Conservation (phyloP, 2,888 invertebrate genomes). For the Helobdella robusta region DNA sequence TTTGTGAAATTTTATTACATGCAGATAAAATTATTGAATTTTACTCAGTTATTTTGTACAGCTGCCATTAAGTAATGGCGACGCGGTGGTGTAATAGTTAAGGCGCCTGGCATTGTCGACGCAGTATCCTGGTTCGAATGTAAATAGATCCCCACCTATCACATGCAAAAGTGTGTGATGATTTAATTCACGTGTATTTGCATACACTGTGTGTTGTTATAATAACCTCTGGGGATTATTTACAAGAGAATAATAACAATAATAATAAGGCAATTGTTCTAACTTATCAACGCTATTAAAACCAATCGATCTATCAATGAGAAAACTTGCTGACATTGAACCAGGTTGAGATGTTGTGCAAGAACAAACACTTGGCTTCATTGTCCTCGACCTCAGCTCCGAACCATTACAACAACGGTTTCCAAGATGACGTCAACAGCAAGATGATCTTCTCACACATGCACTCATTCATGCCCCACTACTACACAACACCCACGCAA, state of each 20-base stretch:
- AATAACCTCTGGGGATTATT: neutral
- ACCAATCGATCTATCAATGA: too few species aligned
- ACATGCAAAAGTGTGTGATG: too few species aligned
- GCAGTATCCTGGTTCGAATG: too few species aligned
- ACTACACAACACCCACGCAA: slow-evolving; percentile 73
- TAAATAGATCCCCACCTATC: too few species aligned
- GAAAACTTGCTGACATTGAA: neutral
- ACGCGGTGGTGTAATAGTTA: neutral
- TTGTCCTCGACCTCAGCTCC: neutral
- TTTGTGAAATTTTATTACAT: too few species aligned
- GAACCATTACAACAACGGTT: neutral
- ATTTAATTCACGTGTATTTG: too few species aligned
- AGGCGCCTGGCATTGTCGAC: too few species aligned
- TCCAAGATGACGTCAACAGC: neutral
- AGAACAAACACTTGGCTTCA: slow-evolving; percentile 12
- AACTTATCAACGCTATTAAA: too few species aligned
- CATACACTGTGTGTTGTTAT: neutral
- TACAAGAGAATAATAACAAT: neutral
- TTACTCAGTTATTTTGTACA: too few species aligned
- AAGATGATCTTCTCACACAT: slow-evolving; percentile 52
- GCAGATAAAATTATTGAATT: too few species aligned
- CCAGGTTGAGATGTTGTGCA: slow-evolving; percentile 23
- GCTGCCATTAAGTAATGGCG: too few species aligned
- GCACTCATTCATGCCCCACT: slow-evolving; percentile 71
- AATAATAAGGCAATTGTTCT: neutral